These are phyloP conservation scores for Drosophila cardini DNA, from an alignment of 1,140 invertebrate species.

Conservation along the genomic window DNA sequence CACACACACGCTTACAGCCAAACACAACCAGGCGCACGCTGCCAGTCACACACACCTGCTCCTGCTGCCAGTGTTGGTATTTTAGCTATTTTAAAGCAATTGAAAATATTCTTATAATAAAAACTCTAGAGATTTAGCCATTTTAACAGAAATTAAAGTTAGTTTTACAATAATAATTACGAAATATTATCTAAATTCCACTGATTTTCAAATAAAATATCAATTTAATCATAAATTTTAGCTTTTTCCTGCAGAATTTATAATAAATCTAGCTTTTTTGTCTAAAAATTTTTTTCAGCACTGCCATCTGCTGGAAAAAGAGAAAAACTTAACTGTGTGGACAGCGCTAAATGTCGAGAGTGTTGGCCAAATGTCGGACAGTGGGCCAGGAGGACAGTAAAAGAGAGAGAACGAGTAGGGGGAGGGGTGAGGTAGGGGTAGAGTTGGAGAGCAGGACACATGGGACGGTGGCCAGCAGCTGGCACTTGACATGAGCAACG, in stretches of 20 bases:
- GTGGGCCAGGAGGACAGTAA: slow-evolving; percentile 1
- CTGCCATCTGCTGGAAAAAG: neutral
- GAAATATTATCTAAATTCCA: too few species aligned
- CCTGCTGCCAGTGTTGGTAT: slow-evolving; percentile 30
- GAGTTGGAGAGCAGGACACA: neutral
- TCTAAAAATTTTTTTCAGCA: too few species aligned
- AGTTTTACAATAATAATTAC: too few species aligned
- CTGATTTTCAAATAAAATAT: too few species aligned
- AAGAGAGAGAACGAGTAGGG: neutral
- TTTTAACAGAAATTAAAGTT: too few species aligned
- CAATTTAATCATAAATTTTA: too few species aligned
- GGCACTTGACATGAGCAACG: slow-evolving; percentile 79
- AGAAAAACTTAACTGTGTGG: slow-evolving; percentile 59
- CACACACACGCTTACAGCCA: slow-evolving; percentile 5
- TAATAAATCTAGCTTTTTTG: too few species aligned
- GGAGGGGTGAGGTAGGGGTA: too few species aligned
- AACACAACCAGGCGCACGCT: slow-evolving; percentile 21
- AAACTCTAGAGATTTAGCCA: too few species aligned
- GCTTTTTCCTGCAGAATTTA: too few species aligned
- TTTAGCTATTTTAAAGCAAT: too few species aligned
- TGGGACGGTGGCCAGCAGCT: slow-evolving; percentile 58
- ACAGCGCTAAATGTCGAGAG: slow-evolving; percentile 73
- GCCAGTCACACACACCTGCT: slow-evolving; percentile 76
- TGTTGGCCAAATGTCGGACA: slow-evolving; percentile 62
- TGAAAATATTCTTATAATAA: too few species aligned